A percentile compares a stretch with the other conserved stretches of the same genome.
Conservation (phyloP, 2,888 invertebrate species). For the Heliconius hortense region DNA sequence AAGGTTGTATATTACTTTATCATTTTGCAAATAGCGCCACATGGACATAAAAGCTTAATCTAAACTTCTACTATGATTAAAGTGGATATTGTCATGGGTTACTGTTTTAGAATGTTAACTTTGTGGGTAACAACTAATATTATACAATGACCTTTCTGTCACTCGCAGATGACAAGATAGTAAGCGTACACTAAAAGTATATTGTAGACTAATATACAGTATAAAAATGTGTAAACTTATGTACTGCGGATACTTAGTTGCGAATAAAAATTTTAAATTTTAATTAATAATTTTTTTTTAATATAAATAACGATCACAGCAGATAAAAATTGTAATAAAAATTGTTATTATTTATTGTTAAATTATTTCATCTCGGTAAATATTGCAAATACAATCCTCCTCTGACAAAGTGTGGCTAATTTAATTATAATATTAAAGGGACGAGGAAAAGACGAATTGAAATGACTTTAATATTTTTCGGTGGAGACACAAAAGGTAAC, state of each 20-base stretch:
- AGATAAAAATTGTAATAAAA: background rate
- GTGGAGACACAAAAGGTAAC: constrained; percentile 4
- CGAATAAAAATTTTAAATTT: background rate
- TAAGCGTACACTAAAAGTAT: background rate
- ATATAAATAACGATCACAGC: background rate
- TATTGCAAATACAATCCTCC: constrained; percentile 13
- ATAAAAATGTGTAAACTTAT: background rate
- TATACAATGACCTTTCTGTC: constrained; percentile 8
- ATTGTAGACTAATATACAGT: background rate
- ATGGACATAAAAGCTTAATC: background rate
- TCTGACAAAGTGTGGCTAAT: constrained; percentile 4
- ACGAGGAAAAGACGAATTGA: constrained; percentile 16
- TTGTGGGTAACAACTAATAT: background rate
- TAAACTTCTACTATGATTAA: constrained; percentile 8
- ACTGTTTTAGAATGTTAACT: background rate
- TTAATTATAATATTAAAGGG: constrained; percentile 18
- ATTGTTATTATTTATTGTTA: too few relatives aligned
- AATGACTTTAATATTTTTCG: constrained; percentile 19
- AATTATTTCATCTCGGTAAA: constrained; percentile 6
- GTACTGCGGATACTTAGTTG: background rate
- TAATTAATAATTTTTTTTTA: background rate
- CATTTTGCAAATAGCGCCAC: background rate
- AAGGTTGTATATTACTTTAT: background rate
- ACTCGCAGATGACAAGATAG: background rate
- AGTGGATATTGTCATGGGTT: background rate